Percentiles rank a stretch among this genome's conserved stretches.
Evolutionary conservation across 2,888 invertebrate species (phyloP).

Genomic region (Fabriciana adippe): DNA sequence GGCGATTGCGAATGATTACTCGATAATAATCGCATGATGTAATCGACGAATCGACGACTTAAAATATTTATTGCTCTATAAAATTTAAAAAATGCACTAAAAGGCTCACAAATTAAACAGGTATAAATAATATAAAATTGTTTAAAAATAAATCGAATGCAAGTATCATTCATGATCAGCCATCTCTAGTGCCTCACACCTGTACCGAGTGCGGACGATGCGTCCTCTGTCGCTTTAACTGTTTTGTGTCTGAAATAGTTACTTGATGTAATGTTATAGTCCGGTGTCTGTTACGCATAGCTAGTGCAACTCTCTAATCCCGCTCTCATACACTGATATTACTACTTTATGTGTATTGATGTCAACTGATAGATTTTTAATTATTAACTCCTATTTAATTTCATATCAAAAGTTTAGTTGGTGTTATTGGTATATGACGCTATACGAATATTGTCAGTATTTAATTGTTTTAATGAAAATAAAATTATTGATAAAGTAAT

Average conservation of each 20-base stretch:
- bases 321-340: conserved; percentile 12
- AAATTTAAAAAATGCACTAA: too few relatives aligned
- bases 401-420: too few relatives aligned
- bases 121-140: too few relatives aligned
- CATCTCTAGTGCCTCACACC: background rate
- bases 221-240: background rate
- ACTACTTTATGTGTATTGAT: background rate
- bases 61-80: background rate
- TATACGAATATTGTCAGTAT: too few relatives aligned
- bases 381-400: too few relatives aligned
- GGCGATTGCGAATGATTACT: conserved; percentile 18
- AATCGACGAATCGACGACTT: background rate
- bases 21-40: background rate
- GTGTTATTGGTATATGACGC: too few relatives aligned
- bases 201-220: too few relatives aligned
- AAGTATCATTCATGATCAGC: conserved; percentile 3
- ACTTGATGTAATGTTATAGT: background rate
- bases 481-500: background rate
- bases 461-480: background rate
- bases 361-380: too few relatives aligned
- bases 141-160: background rate
- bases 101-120: too few relatives aligned
- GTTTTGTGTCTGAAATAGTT: background rate
- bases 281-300: background rate
- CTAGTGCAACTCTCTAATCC: conserved; percentile 5